Evolutionary conservation across 2,113 vertebrate genomes (phyloP), one percentile per base, ranked within the genome.

Genomic region (Melanostigma gelatinosum): DNA sequence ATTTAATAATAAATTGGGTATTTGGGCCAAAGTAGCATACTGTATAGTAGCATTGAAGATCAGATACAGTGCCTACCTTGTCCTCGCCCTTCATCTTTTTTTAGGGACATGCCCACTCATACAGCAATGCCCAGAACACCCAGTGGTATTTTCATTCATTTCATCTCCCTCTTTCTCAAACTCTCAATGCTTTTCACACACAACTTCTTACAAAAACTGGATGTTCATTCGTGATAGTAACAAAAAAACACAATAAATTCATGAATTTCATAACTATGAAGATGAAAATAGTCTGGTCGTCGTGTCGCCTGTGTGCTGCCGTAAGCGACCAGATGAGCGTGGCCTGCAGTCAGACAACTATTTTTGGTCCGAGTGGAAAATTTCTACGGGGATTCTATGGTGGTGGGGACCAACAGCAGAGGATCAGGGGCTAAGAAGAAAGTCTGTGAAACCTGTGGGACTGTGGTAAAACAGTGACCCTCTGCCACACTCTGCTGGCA

Each of bases 301-400:
- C 29, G 32, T 32, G 32, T 32, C 3, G 16, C 72, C 61, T 92
- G 82, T 87, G 80, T 83, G 77, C 55, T 55, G 64, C 80, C 60
- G 20, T 87, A 68, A 77, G 91, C 85, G 86, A 85, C 89, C 87
- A 88, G 20, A 66, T 24, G 22, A 79, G 76, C 52, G 15, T 77
- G 87, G 83, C 85, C 85, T 50, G 78, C 20, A 80, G 69, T 90
- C 80, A 80, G 77, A 80, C 87, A 64, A 78, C 87, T 93, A 93
- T 94, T 94, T 93, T 86, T 87, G 90, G 85, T 77, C 62, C 44
- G 40, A 81, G 86, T 38, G 92, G 94, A 94, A 94, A 90, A 82
- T 94, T 94, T 94, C 54, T 20, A 72, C 3, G 54, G 72, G 79
- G 82, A 86, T 72, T 85, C 65, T 86, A 54, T 66, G 66, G 79